Evolutionary conservation across 2,888 invertebrate genomes (phyloP).

Genomic region (Lycophotia porphyrea): DNA sequence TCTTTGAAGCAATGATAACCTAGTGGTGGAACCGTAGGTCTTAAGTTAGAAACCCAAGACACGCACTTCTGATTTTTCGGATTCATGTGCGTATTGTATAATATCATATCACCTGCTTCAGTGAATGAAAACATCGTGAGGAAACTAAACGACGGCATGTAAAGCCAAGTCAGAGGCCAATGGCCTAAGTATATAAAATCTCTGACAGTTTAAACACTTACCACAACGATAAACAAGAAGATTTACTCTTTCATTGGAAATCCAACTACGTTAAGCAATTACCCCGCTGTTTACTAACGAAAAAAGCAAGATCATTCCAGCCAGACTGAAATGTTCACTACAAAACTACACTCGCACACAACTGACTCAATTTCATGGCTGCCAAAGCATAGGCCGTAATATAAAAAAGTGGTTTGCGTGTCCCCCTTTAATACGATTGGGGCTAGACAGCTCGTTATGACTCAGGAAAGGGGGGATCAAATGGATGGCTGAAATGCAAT

Average conservation of each 20-base stretch:
- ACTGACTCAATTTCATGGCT: conserved; percentile 22
- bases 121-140: too few relatives aligned
- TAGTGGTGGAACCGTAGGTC: too few relatives aligned
- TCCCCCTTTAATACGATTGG: conserved; percentile 10
- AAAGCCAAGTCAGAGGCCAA: too few relatives aligned
- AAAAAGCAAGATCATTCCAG: background rate
- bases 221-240: too few relatives aligned
- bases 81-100: too few relatives aligned
- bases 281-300: background rate
- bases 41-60: too few relatives aligned
- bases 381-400: background rate
- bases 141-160: too few relatives aligned
- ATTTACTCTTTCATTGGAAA: background rate
- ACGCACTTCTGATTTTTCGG: too few relatives aligned
- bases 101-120: too few relatives aligned
- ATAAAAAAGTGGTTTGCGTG: conserved; percentile 47
- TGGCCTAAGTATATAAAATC: too few relatives aligned
- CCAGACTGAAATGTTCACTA: conserved; percentile 10
- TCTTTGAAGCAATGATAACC: too few relatives aligned
- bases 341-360: background rate
- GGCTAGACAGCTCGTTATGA: conserved; percentile 40
- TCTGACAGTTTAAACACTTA: too few relatives aligned
- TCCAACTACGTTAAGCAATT: background rate
- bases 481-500: conserved; percentile 22
- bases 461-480: conserved; percentile 22